Evolutionary conservation across 1,140 invertebrate genomes (phyloP).

Genomic region (Megalopta genalis): DNA sequence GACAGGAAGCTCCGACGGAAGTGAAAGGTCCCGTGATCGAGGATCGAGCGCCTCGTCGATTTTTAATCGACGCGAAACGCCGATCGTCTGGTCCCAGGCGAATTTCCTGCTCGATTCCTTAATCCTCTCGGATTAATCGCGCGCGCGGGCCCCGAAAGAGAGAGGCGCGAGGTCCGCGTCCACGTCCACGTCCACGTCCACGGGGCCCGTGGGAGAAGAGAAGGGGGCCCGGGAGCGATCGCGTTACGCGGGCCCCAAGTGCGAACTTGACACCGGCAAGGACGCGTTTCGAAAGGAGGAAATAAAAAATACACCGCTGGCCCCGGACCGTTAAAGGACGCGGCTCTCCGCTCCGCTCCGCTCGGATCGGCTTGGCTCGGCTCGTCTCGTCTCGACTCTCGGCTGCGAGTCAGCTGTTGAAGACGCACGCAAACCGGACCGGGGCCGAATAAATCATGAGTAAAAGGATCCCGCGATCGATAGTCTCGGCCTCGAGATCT

Average conservation of each 20-base stretch:
- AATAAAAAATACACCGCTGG: constrained; percentile 73
- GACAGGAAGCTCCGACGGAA: background rate
- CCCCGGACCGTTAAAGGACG: constrained; percentile 75
- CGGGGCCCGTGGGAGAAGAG: background rate
- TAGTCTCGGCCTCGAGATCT: constrained; percentile 23
- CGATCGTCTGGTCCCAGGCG: background rate
- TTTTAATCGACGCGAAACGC: constrained; percentile 15
- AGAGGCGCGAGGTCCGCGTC: too few species aligned
- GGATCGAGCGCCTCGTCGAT: too few species aligned
- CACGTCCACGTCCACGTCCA: too few species aligned
- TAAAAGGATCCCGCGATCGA: constrained; percentile 46
- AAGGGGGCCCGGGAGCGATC: constrained; percentile 38
- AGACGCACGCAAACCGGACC: constrained; percentile 54
- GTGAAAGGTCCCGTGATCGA: background rate
- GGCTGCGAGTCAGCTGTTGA: constrained; percentile 73
- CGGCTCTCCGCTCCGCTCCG: background rate
- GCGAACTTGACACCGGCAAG: constrained; percentile 78
- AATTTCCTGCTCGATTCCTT: constrained; percentile 26
- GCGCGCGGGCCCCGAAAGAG: constrained; percentile 8
- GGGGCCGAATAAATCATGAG: constrained; percentile 57
- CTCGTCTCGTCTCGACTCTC: too few species aligned
- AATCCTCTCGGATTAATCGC: constrained; percentile 55
- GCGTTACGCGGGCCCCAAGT: constrained; percentile 68
- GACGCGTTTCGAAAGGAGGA: constrained; percentile 80
- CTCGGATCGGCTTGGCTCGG: background rate